phyloP scores from a whole-genome alignment of 1,140 invertebrate genomes.

The Nymphalis io region DNA sequence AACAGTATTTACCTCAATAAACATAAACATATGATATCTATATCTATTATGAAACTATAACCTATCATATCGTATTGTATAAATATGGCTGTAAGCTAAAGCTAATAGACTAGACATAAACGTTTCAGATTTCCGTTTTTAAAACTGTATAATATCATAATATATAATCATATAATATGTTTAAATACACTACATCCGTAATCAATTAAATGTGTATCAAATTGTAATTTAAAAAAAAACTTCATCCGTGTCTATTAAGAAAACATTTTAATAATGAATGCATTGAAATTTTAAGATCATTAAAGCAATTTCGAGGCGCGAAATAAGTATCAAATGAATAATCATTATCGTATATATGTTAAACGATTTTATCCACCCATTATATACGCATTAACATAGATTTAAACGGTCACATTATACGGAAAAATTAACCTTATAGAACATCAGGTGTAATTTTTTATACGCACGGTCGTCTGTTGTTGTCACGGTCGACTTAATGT shows the following conservation, averaged over 20 bases:
- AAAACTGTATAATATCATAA: not conserved
- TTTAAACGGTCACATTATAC: slow-evolving; percentile 20
- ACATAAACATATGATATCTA: too few relatives aligned
- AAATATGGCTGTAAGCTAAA: too few relatives aligned
- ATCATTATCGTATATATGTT: slow-evolving; percentile 42
- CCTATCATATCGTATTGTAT: too few relatives aligned
- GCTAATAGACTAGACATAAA: too few relatives aligned
- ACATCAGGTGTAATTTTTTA: not conserved
- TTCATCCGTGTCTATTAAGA: slow-evolving; percentile 7
- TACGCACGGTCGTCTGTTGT: too few relatives aligned
- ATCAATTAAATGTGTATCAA: not conserved
- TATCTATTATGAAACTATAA: too few relatives aligned
- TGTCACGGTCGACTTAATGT: too few relatives aligned
- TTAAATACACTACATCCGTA: not conserved
- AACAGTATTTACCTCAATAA: too few relatives aligned
- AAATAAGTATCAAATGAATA: slow-evolving; percentile 45
- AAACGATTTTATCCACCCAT: slow-evolving; percentile 48
- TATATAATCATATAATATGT: not conserved
- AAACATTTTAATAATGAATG: slow-evolving; percentile 8
- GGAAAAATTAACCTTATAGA: not conserved
- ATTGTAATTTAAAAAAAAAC: not conserved
- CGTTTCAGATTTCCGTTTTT: too few relatives aligned
- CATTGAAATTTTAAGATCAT: slow-evolving; percentile 25
- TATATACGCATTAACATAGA: slow-evolving; percentile 56
- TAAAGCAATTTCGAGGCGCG: slow-evolving; percentile 36